These are phyloP conservation scores for Odontomachus brunneus DNA, from an alignment of 1,140 invertebrate genomes.

Conservation along the genomic window DNA sequence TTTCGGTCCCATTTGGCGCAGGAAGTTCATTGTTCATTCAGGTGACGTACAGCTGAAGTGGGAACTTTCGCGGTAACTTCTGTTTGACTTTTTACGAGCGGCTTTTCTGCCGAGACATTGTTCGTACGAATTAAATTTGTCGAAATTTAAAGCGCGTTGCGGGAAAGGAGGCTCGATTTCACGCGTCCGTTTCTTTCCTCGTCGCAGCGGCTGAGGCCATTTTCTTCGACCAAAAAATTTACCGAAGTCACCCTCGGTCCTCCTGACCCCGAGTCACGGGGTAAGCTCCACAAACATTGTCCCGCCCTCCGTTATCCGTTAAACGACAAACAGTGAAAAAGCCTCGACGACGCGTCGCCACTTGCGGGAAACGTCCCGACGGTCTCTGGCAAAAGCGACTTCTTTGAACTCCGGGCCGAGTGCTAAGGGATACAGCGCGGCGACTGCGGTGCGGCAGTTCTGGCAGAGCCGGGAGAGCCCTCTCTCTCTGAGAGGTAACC, in stretches of 20 bases:
- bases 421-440: slow-evolving; percentile 11
- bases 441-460: background rate
- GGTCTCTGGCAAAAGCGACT: slow-evolving; percentile 35
- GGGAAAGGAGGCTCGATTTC: too few relatives aligned
- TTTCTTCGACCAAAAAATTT: background rate
- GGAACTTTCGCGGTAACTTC: slow-evolving; percentile 30
- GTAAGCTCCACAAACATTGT: background rate
- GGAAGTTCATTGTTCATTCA: slow-evolving; percentile 44
- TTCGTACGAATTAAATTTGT: slow-evolving; percentile 20
- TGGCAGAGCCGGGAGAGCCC: slow-evolving; percentile 17
- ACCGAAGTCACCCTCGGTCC: background rate
- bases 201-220: background rate
- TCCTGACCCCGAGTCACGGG: background rate
- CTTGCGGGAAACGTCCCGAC: background rate
- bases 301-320: background rate
- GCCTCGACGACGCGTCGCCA: background rate
- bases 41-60: background rate
- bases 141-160: background rate
- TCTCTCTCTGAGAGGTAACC: slow-evolving; percentile 57
- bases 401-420: slow-evolving; percentile 52
- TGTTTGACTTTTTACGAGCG: slow-evolving; percentile 14
- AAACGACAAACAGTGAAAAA: background rate
- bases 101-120: background rate
- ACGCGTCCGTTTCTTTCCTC: background rate
- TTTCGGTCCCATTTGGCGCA: slow-evolving; percentile 29